A percentile compares a stretch with the other conserved stretches of the same genome.
These are phyloP conservation scores for Parazoanthus atlanticus DNA, from an alignment of 92 coral and sea anemone species.

Conservation along the genomic window DNA sequence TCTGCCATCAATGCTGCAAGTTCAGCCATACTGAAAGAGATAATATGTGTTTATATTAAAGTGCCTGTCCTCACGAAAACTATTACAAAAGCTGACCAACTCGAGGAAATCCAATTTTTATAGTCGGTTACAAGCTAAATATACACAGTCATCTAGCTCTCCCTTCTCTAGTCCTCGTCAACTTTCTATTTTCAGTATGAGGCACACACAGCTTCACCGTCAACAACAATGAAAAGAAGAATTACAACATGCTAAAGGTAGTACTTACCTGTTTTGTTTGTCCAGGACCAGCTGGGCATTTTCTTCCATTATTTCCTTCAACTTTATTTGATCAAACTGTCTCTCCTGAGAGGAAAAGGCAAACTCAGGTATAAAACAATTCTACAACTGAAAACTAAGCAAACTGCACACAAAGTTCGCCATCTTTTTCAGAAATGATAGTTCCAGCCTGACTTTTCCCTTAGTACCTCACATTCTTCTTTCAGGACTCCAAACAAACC, in stretches of 20 bases:
- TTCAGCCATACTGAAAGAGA: constrained; percentile 78
- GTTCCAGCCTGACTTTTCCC: neutral
- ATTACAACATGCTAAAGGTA: neutral
- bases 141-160: no score
- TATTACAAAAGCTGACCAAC: neutral
- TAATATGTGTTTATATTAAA: neutral
- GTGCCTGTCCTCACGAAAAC: no score
- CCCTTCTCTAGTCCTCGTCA: no score
- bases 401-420: neutral
- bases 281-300: constrained; percentile 84
- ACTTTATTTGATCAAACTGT: constrained; percentile 74
- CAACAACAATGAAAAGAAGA: neutral
- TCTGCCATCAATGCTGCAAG: constrained; percentile 75
- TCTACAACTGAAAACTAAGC: neutral
- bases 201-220: no score
- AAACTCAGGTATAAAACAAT: neutral
- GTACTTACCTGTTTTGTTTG: constrained; percentile 84
- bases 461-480: neutral
- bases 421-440: no score
- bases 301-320: constrained; percentile 84
- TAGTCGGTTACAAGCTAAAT: no score
- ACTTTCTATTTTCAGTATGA: no score
- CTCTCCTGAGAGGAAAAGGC: constrained; percentile 62
- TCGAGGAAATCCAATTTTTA: neutral
- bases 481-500: neutral